Base-by-base conservation (phyloP, 2,888 invertebrate species). In the Ferrisia virgata region DNA sequence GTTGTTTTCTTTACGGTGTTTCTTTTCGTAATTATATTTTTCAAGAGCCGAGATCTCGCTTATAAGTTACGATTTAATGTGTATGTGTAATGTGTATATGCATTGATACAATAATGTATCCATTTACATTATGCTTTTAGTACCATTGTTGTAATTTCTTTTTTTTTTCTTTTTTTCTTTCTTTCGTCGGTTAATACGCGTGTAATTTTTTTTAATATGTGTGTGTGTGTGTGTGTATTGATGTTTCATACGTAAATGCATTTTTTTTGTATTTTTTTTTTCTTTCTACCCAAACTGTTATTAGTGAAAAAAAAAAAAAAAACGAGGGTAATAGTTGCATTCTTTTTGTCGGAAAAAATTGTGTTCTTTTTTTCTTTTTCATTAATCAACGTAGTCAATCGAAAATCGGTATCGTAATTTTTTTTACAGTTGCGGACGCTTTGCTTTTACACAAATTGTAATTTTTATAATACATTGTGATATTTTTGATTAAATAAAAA, bases 101-200 rank as follows among this genome's bases (percentile, higher is more conserved):
- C 40, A 15, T 76, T 76, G 72, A 76, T 76, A 76, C 72, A 18
- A n/a, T n/a, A n/a, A 22, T 36, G 72, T 76, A 36, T 76, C 72
- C 33, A 36, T 76, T 76, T 76, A 76, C 28, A 76, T 36, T 76
- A 76, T 76, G 72, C 72, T 76, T 22, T 76, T 76, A 76, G 72
- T 76, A 76, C 72, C 72, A 76, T 76, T 76, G 53, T 53, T 53
- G 53, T 76, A 76, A 76, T 76, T 76, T 76, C 36, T 76, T 76
- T n/a, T n/a, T n/a, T n/a, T n/a, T n/a, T n/a, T n/a, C n/a, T n/a
- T n/a, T n/a, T n/a, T n/a, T n/a, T n/a, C n/a, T n/a, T n/a, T n/a
- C n/a, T 76, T 36, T 64, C 25, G 72, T 76, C 36, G 36, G 18
- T n/a, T 76, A 36, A 31, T 76, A 18, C 72, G 36, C 18, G 36